A percentile compares a stretch with the other conserved stretches of the same genome.
Conservation (phyloP, 2,797 vertebrate genomes). For the Sebastes alutus region DNA sequence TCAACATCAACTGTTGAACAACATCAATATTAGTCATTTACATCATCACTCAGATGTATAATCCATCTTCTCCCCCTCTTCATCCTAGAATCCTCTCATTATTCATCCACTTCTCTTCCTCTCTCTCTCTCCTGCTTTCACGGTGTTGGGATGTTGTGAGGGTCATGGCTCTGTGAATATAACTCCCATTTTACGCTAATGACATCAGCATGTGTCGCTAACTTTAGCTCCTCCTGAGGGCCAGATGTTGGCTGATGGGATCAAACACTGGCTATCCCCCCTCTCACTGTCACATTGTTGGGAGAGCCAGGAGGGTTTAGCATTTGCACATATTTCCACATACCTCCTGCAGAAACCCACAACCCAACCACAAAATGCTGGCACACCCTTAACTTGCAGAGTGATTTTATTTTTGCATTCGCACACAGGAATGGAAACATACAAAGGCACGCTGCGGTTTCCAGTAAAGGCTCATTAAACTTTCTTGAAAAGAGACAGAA, state of each 20-base stretch:
- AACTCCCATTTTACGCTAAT: slow-evolving; percentile 76
- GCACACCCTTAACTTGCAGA: slow-evolving; percentile 18
- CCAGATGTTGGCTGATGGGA: slow-evolving; percentile 78
- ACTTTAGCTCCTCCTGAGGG: slow-evolving; percentile 73
- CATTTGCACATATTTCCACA: slow-evolving; percentile 44
- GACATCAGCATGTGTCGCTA: slow-evolving; percentile 79
- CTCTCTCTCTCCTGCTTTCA: slow-evolving; percentile 20
- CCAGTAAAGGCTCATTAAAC: not conserved
- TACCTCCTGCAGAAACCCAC: slow-evolving; percentile 49
- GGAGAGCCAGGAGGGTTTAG: slow-evolving; percentile 44
- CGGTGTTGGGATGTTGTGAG: slow-evolving; percentile 47
- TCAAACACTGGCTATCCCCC: slow-evolving; percentile 59
- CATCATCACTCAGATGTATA: slow-evolving; percentile 23
- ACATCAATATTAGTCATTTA: slow-evolving; percentile 12
- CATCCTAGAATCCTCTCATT: slow-evolving; percentile 10
- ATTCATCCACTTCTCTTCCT: slow-evolving; percentile 11
- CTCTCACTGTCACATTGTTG: slow-evolving; percentile 58
- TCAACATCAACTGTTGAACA: slow-evolving; percentile 17
- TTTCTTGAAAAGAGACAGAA: not conserved
- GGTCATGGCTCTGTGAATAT: slow-evolving; percentile 70
- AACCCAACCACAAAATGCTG: slow-evolving; percentile 38
- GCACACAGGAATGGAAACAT: slow-evolving; percentile 10
- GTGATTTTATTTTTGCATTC: slow-evolving; percentile 30
- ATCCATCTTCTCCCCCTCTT: slow-evolving; percentile 11
- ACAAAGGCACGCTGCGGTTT: slow-evolving; percentile 4